phyloP scores from a whole-genome alignment of 2,113 vertebrate species.

The Corythornis cristatus region DNA sequence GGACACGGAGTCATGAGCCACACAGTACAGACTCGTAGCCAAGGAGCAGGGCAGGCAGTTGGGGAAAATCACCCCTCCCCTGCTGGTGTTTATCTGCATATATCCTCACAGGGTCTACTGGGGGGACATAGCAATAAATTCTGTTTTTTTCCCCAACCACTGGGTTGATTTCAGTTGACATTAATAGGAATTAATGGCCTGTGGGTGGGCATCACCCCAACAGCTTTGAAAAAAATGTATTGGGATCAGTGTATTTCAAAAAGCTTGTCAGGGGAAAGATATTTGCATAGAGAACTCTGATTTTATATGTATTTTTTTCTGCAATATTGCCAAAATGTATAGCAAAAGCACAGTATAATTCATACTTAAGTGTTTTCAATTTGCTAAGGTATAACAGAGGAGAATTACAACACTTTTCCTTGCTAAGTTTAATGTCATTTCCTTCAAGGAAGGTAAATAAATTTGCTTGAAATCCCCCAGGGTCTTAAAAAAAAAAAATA shows the following conservation, averaged over 20 bases:
- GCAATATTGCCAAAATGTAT: not conserved
- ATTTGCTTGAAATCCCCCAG: constrained; percentile 42
- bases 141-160: not conserved
- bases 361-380: constrained; percentile 16
- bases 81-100: not conserved
- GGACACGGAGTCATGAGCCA: too few species aligned
- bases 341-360: constrained; percentile 7
- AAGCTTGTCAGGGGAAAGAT: not conserved
- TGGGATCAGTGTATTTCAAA: not conserved
- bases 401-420: not conserved
- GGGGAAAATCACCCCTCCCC: not conserved
- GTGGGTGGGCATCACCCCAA: not conserved
- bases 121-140: not conserved
- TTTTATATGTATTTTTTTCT: too few species aligned
- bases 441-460: constrained; percentile 52
- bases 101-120: not conserved
- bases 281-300: not conserved
- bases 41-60: not conserved
- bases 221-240: not conserved
- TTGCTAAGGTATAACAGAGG: not conserved
- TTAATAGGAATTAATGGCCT: not conserved
- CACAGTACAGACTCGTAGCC: not conserved
- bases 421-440: not conserved
- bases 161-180: not conserved
- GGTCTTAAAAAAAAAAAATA: not conserved